Evolutionary conservation across 2,797 vertebrate genomes (phyloP).

Genomic region (Xiphorhynchus erythropygius): DNA sequence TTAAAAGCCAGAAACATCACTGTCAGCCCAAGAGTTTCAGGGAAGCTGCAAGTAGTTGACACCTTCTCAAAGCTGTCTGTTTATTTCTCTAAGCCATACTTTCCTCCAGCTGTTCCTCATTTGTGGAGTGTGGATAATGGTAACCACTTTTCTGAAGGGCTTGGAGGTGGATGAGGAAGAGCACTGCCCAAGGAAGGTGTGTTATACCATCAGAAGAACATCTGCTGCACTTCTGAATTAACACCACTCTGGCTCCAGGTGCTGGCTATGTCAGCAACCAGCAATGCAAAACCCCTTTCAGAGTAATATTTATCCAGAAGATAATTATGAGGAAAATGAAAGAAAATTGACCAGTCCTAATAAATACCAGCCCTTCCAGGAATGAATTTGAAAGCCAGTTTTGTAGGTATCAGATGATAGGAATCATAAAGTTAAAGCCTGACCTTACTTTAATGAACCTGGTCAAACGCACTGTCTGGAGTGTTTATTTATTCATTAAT

Average conservation of each 20-base stretch:
- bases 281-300: conserved; percentile 18
- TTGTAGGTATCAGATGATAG: conserved; percentile 38
- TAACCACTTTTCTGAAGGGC: background rate
- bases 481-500: conserved; percentile 61
- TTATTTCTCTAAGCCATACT: background rate
- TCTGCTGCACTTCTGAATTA: background rate
- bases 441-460: background rate
- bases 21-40: background rate
- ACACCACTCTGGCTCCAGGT: background rate
- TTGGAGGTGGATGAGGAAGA: background rate
- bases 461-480: conserved; percentile 38
- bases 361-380: conserved; percentile 33
- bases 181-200: background rate
- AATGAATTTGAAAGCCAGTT: conserved; percentile 27
- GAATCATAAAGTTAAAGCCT: conserved; percentile 15
- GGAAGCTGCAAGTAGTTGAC: background rate
- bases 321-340: conserved; percentile 24
- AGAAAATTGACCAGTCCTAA: conserved; percentile 12
- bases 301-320: conserved; percentile 12
- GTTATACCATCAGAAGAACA: background rate
- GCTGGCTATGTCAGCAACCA: conserved; percentile 26
- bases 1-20: background rate
- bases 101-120: conserved; percentile 2
- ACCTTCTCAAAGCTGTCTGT: background rate
- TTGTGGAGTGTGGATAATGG: background rate